Conservation (phyloP, 2,113 vertebrate genomes). For the Chrysemys picta region DNA sequence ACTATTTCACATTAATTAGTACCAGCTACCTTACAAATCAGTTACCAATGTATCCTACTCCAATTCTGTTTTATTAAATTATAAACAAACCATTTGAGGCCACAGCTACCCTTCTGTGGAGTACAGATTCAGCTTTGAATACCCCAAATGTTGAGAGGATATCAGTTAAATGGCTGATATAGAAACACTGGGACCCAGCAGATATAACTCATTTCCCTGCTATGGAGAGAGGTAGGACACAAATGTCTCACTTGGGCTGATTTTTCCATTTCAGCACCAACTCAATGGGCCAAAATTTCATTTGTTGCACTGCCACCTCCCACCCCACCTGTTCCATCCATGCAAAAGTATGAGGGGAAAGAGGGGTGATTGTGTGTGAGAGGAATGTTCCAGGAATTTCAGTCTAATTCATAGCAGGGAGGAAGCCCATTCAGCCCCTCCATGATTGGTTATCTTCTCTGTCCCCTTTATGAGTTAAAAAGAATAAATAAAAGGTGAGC, state of each 20-base stretch:
- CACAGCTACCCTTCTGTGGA: not conserved
- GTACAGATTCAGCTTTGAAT: not conserved
- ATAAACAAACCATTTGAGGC: not conserved
- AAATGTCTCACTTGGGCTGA: not conserved
- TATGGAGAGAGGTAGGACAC: not conserved
- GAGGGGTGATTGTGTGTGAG: not conserved
- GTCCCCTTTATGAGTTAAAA: not conserved
- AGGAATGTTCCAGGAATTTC: not conserved
- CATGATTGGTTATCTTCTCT: not conserved
- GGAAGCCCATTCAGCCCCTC: not conserved
- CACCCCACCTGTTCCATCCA: not conserved
- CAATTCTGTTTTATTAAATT: rapidly evolving
- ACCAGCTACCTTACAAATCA: not conserved
- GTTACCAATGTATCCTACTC: not conserved
- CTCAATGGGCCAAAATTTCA: not conserved
- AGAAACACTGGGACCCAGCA: too few relatives aligned
- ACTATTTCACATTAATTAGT: not conserved
- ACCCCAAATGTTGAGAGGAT: not conserved
- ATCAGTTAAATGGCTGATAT: not conserved
- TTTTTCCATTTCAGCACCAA: not conserved
- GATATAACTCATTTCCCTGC: not conserved
- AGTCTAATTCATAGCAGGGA: not conserved
- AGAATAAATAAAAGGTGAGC: not conserved
- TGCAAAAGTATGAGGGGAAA: not conserved
- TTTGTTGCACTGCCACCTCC: not conserved